Percentiles rank a stretch among this genome's conserved stretches.
phyloP scores from a whole-genome alignment of 2,888 invertebrate species.

The Harpagoxenus sublaevis region DNA sequence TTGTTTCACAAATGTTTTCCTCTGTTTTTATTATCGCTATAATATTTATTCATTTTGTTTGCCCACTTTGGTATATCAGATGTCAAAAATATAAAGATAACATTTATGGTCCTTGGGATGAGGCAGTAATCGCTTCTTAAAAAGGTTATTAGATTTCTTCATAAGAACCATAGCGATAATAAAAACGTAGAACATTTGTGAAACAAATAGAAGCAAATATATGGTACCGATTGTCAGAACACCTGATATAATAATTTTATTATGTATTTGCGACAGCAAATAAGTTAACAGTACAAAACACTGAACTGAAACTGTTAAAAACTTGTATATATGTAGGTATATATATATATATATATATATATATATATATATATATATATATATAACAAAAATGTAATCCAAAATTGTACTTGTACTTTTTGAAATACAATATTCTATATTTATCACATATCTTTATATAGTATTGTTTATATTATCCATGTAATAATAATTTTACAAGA shows the following conservation, averaged over 20 bases:
- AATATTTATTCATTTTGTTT: conserved; percentile 90
- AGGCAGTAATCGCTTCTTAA: conserved; percentile 89
- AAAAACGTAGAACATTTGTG: conserved; percentile 89
- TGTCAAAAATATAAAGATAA: conserved; percentile 95
- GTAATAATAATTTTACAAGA: conserved; percentile 39
- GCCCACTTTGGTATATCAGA: conserved; percentile 91
- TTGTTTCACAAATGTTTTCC: conserved; percentile 88
- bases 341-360: too few species aligned
- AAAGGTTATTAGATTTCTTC: not conserved
- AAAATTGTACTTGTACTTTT: not conserved
- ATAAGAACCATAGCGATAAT: conserved; percentile 86
- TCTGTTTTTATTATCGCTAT: conserved; percentile 89
- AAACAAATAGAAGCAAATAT: conserved; percentile 87
- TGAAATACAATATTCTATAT: conserved; percentile 24
- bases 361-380: conserved; percentile 9
- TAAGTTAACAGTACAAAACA: conserved; percentile 96
- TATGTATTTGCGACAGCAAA: conserved; percentile 89
- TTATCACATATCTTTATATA: conserved; percentile 17
- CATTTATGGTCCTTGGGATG: conserved; percentile 99
- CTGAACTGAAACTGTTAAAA: conserved; percentile 90
- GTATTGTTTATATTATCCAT: not conserved
- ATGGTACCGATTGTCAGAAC: conserved; percentile 87
- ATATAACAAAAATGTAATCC: not conserved
- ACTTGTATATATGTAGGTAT: conserved; percentile 10
- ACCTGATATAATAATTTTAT: conserved; percentile 88